A percentile compares a stretch with the other conserved stretches of the same genome.
Conservation (phyloP, 2,888 invertebrate genomes). For the Odiellus spinosus region DNA sequence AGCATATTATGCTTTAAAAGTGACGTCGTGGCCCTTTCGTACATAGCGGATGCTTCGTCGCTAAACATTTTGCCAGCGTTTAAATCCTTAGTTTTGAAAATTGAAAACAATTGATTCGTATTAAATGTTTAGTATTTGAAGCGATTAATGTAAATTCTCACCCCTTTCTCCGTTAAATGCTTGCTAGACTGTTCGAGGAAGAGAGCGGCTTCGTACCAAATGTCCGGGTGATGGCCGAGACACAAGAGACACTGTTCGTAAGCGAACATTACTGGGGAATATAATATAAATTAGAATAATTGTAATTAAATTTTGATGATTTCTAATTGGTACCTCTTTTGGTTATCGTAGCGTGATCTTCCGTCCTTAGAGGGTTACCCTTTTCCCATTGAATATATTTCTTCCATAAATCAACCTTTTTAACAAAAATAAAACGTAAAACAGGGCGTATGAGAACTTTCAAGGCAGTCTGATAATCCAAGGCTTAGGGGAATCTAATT, state of each 20-base stretch:
- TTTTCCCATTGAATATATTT: conserved; percentile 97
- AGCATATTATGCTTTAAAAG: conserved; percentile 79
- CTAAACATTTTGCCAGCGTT: conserved; percentile 81
- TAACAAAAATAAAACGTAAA: conserved; percentile 1
- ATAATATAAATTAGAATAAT: conserved; percentile 6
- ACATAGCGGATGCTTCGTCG: conserved; percentile 86
- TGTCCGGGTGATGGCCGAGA: conserved; percentile 91
- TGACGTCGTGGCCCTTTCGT: conserved; percentile 80
- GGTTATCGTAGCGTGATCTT: conserved; percentile 84
- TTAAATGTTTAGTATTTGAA: conserved; percentile 4
- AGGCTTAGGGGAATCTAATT: too few species aligned
- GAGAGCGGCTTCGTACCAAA: conserved; percentile 97
- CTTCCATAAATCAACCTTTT: conserved; percentile 91
- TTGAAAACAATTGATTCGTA: conserved; percentile 21
- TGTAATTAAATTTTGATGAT: conserved; percentile 2
- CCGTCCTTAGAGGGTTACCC: conserved; percentile 84
- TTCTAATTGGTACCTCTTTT: conserved; percentile 40
- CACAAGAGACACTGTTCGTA: conserved; percentile 94
- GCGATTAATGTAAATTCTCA: conserved; percentile 31
- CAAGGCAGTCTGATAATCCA: too few species aligned
- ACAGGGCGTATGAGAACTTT: too few species aligned
- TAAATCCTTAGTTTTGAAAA: too few species aligned
- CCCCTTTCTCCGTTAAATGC: conserved; percentile 83
- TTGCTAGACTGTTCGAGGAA: conserved; percentile 91
- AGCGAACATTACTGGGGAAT: conserved; percentile 72